Base-by-base conservation (phyloP, 2,888 invertebrate species). In the Lycophotia porphyrea region DNA sequence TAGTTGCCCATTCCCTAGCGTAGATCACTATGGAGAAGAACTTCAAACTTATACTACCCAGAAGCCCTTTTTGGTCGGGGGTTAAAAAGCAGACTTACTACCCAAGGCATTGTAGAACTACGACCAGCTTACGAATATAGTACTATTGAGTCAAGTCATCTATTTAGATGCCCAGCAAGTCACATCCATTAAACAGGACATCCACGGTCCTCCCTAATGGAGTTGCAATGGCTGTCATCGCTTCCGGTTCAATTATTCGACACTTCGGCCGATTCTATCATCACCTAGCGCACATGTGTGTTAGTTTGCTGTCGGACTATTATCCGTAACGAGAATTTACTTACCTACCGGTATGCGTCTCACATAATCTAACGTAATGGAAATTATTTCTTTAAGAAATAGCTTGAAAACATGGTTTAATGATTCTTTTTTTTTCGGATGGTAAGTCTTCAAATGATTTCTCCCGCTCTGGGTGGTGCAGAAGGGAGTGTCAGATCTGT, bases 221-320 rank as follows among this genome's bases (percentile, higher is more conserved):
- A 91, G 88, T 88, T 90, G 91, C 92, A 89, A 92, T 91, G 91
- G 89, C 92, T 89, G 91, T 83, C 90, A 89, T 86, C 90, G 86
- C 89, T 91, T 92, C 92, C 91, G 91, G 86, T 90, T 91, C 91
- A 93, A 93, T 93, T 92, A 93, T 92, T 92, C 89, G 88, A 86
- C 89, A 88, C 90, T 92, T 87, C 82, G 76, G 74, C 76, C 76
- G 71, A 78, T 81, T 74, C 72, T 71, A 80, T 81, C 79, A 78
- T 63, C 67, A 77, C 74, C 47, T 71, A 66, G 60, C 52, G 44
- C 13, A 5, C n/a, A 39, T n/a, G n/a, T 18, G 63, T 63, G 39
- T 39, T 18, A n/a, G 68, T 44, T 55, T 60, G 52, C 58, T 66
- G 52, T 63, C 4, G 55, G 39, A 66, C 75, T 60, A 74, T 79